phyloP scores from a whole-genome alignment of 2,797 vertebrate genomes.

The Taenioides sp. region DNA sequence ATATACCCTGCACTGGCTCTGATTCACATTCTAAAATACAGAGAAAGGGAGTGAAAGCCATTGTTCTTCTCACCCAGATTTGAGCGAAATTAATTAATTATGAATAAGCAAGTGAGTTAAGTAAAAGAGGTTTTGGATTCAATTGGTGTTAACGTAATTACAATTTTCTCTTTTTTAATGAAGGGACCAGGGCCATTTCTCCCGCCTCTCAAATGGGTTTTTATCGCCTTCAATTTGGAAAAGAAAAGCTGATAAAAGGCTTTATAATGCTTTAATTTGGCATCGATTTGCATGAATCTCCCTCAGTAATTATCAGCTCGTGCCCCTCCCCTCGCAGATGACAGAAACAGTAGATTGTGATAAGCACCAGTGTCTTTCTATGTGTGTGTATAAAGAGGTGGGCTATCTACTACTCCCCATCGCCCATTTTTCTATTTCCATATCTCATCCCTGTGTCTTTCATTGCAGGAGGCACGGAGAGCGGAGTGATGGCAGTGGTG shows the following conservation, averaged over 20 bases:
- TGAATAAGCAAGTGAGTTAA: slow-evolving; percentile 80
- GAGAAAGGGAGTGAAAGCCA: slow-evolving; percentile 55
- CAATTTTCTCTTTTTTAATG: slow-evolving; percentile 70
- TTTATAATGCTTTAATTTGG: slow-evolving; percentile 82
- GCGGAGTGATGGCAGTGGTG: slow-evolving; percentile 65
- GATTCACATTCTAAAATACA: slow-evolving; percentile 65
- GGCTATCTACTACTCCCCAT: slow-evolving; percentile 67
- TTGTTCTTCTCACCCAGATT: slow-evolving; percentile 75
- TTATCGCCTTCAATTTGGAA: slow-evolving; percentile 83
- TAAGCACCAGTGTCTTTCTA: slow-evolving; percentile 52
- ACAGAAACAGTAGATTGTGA: slow-evolving; percentile 75
- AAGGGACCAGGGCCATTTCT: slow-evolving; percentile 66
- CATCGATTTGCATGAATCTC: slow-evolving; percentile 82
- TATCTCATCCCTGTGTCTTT: slow-evolving; percentile 79
- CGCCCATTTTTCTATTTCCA: slow-evolving; percentile 79
- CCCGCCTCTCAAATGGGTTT: slow-evolving; percentile 71
- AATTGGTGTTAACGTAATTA: slow-evolving; percentile 82
- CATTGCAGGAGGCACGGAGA: slow-evolving; percentile 67
- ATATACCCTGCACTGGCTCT: slow-evolving; percentile 67
- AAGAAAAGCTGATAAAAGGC: slow-evolving; percentile 82
- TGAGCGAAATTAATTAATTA: slow-evolving; percentile 84
- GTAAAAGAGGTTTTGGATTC: slow-evolving; percentile 70
- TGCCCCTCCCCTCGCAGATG: slow-evolving; percentile 62
- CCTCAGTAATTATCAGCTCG: slow-evolving; percentile 76
- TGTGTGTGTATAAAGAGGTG: slow-evolving; percentile 20